Conservation (phyloP, 1,140 invertebrate genomes). For the Drosophila nigrodunni region DNA sequence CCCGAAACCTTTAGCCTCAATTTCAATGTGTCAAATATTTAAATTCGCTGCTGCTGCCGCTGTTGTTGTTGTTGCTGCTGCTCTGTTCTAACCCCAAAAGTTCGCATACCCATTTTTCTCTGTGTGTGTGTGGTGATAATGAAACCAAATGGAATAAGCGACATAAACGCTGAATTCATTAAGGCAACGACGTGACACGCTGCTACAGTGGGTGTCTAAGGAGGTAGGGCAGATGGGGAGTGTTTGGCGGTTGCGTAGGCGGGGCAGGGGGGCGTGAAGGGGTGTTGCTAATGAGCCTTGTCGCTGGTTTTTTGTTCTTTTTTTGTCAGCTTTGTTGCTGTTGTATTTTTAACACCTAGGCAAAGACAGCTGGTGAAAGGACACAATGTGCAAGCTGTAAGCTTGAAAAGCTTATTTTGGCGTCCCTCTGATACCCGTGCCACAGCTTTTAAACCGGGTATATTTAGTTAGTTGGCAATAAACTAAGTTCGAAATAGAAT, state of each 20-base stretch:
- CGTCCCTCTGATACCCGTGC: conserved; percentile 2
- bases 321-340: conserved; percentile 25
- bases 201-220: background rate
- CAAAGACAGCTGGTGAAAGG: conserved; percentile 58
- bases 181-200: conserved; percentile 72
- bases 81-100: conserved; percentile 32
- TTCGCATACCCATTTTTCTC: conserved; percentile 30
- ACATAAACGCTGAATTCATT: conserved; percentile 84
- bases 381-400: conserved; percentile 32
- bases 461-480: background rate
- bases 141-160: conserved; percentile 84
- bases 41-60: conserved; percentile 18
- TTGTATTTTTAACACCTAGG: conserved; percentile 78
- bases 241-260: background rate
- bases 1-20: conserved; percentile 32
- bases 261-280: conserved; percentile 7
- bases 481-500: background rate
- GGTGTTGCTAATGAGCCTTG: conserved; percentile 67
- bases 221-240: background rate
- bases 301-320: conserved; percentile 32
- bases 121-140: conserved; percentile 65
- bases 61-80: too few relatives aligned
- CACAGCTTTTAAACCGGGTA: background rate
- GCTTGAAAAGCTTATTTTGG: conserved; percentile 13
- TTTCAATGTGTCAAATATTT: conserved; percentile 70